These are phyloP conservation scores for Melanostigma gelatinosum DNA, from an alignment of 2,113 vertebrate species.

Conservation along the genomic window DNA sequence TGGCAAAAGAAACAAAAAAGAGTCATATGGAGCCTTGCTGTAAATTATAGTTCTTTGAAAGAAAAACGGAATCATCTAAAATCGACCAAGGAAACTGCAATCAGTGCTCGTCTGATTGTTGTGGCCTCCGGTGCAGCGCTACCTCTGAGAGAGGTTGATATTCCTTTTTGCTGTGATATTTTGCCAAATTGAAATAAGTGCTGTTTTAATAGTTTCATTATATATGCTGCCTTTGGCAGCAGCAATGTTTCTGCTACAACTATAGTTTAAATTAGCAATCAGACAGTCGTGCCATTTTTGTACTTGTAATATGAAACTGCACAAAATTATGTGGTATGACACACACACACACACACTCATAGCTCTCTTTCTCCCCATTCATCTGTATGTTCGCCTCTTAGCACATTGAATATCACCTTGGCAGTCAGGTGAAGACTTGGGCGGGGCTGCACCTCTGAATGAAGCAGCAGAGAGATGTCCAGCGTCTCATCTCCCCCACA, in stretches of 20 bases:
- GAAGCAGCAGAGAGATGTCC: constrained; percentile 46
- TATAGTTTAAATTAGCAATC: background rate
- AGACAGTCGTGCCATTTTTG: background rate
- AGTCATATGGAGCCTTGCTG: no score
- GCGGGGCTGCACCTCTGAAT: constrained; percentile 28
- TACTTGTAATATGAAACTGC: background rate
- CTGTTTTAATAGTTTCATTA: background rate
- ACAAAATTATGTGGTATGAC: background rate
- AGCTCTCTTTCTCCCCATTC: constrained; percentile 20
- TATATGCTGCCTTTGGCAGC: background rate
- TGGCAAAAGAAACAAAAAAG: no score
- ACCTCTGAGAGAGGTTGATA: background rate
- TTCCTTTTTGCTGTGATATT: background rate
- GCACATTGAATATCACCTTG: constrained; percentile 49
- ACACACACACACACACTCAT: background rate
- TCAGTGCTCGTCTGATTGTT: background rate
- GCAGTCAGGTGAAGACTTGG: constrained; percentile 36
- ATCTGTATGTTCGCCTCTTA: constrained; percentile 29
- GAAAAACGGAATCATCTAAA: background rate
- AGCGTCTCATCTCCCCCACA: constrained; percentile 10
- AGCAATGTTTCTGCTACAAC: background rate
- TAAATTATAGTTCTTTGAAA: no score
- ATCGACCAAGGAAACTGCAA: background rate
- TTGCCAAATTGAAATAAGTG: background rate
- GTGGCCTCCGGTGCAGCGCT: constrained; percentile 1